phyloP scores from a whole-genome alignment of 2,888 invertebrate genomes.

The Actias luna region DNA sequence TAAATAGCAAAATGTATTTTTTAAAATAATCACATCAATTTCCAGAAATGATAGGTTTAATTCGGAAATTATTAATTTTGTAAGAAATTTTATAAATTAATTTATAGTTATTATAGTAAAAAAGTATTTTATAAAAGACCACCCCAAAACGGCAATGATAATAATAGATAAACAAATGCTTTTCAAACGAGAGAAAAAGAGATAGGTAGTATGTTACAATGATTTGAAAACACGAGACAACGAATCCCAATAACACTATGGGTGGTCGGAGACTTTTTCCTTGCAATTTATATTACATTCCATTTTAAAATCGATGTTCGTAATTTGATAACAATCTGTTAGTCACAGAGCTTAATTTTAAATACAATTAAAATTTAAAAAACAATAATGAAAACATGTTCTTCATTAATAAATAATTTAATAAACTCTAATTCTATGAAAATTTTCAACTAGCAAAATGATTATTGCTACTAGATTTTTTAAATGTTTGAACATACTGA shows the following conservation, averaged over 20 bases:
- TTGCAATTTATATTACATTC: conserved; percentile 64
- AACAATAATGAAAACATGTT: background rate
- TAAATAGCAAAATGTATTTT: background rate
- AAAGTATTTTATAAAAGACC: conserved; percentile 53
- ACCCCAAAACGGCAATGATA: conserved; percentile 70
- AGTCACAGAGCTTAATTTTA: conserved; percentile 10
- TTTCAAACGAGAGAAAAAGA: conserved; percentile 44
- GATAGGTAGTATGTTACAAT: conserved; percentile 26
- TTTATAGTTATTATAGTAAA: conserved; percentile 19
- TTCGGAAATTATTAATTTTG: background rate
- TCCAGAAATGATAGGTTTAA: background rate
- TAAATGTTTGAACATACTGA: background rate
- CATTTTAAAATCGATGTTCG: conserved; percentile 35
- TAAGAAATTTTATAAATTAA: background rate
- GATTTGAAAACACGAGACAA: conserved; percentile 40
- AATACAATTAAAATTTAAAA: background rate
- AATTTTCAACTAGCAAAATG: background rate
- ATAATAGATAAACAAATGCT: conserved; percentile 66
- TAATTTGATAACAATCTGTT: conserved; percentile 31
- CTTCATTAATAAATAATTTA: background rate
- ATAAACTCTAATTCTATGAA: background rate
- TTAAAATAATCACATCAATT: background rate
- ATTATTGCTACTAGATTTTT: background rate
- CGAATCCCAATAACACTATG: conserved; percentile 45
- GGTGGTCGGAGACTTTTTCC: conserved; percentile 69